Conservation (phyloP, 2,888 invertebrate species). For the Mythimna ferrago region DNA sequence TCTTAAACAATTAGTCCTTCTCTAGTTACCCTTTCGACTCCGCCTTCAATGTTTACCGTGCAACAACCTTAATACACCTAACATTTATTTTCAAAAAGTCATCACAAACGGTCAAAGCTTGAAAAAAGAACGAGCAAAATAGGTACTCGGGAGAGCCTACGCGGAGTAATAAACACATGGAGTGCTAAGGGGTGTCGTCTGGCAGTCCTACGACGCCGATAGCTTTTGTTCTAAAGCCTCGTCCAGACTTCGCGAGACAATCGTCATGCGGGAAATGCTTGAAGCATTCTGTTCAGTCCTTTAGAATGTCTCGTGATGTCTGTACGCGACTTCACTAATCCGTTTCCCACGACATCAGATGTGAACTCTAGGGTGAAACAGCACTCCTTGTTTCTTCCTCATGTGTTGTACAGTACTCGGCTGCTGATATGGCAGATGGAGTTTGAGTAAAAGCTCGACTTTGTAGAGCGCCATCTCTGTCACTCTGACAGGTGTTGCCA, state of each 20-base stretch:
- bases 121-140: conserved; percentile 11
- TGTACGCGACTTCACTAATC: conserved; percentile 22
- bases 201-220: conserved; percentile 40
- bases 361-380: conserved; percentile 29
- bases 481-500: too few species aligned
- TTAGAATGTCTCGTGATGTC: background rate
- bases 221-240: conserved; percentile 4
- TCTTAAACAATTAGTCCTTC: conserved; percentile 29
- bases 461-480: background rate
- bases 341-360: conserved; percentile 39
- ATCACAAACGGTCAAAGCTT: conserved; percentile 22
- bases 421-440: conserved; percentile 3
- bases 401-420: conserved; percentile 13
- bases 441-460: background rate
- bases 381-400: conserved; percentile 43
- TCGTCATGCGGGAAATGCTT: background rate
- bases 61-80: conserved; percentile 34
- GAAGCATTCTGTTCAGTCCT: background rate
- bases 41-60: conserved; percentile 36
- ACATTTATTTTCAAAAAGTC: background rate
- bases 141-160: conserved; percentile 44
- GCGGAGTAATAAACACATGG: conserved; percentile 36
- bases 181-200: conserved; percentile 37
- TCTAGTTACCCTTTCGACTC: conserved; percentile 54
- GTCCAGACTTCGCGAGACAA: conserved; percentile 9